These are phyloP conservation scores for Aphelenchoides bicaudatus DNA, from an alignment of 2,888 invertebrate species.

Conservation along the genomic window DNA sequence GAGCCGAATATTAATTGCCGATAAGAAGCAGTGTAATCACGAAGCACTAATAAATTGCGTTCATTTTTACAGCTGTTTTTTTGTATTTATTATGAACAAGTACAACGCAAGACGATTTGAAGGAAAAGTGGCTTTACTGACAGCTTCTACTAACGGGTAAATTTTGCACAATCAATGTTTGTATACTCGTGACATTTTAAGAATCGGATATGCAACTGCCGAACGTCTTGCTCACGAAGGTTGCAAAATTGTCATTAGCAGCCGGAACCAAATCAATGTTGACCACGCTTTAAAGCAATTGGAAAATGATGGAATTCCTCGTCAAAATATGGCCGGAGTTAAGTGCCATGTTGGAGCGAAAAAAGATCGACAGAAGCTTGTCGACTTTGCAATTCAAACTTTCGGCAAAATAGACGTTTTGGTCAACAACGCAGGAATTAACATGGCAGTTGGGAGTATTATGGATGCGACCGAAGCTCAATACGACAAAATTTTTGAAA, in stretches of 20 bases:
- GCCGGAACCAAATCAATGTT: conserved; percentile 82
- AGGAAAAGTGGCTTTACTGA: conserved; percentile 50
- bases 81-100: too few species aligned
- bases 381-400: conserved; percentile 38
- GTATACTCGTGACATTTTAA: conserved; percentile 23
- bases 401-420: conserved; percentile 69
- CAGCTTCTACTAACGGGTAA: conserved; percentile 52
- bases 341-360: conserved; percentile 75
- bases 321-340: conserved; percentile 70
- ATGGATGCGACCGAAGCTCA: conserved; percentile 73
- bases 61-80: too few species aligned
- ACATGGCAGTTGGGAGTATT: conserved; percentile 77
- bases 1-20: too few species aligned
- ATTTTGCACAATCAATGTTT: conserved; percentile 9
- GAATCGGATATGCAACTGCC: conserved; percentile 85
- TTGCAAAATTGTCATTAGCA: conserved; percentile 84
- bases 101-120: conserved; percentile 41
- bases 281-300: conserved; percentile 72
- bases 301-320: conserved; percentile 68
- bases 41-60: too few species aligned
- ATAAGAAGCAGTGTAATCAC: too few species aligned
- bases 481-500: conserved; percentile 90
- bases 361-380: conserved; percentile 18
- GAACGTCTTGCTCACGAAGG: conserved; percentile 81
- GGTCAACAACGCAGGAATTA: conserved; percentile 68